Evolutionary conservation across 2,888 invertebrate genomes (phyloP).

Genomic region (Lycophotia porphyrea): DNA sequence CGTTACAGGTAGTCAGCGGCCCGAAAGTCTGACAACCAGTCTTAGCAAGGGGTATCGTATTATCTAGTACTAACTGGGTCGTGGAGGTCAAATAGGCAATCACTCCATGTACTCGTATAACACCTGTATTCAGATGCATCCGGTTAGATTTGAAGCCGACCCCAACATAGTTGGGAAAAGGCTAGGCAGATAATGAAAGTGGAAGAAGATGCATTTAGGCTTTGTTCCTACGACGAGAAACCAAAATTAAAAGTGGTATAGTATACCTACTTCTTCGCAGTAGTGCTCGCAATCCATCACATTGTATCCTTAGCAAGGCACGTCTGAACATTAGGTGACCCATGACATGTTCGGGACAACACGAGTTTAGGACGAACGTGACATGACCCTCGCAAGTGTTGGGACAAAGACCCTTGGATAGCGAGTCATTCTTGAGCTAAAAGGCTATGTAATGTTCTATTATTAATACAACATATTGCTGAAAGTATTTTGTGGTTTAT

Average conservation of each 20-base stretch:
- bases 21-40: too few relatives aligned
- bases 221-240: too few relatives aligned
- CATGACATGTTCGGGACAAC: conserved; percentile 5
- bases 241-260: not conserved
- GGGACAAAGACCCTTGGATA: conserved; percentile 3
- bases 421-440: not conserved
- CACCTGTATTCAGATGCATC: too few relatives aligned
- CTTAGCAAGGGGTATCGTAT: too few relatives aligned
- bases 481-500: not conserved
- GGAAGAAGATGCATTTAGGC: too few relatives aligned
- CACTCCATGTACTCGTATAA: too few relatives aligned
- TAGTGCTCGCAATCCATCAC: conserved; percentile 11
- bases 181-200: too few relatives aligned
- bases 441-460: not conserved
- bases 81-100: too few relatives aligned
- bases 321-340: conserved; percentile 3
- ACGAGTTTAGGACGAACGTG: conserved; percentile 35
- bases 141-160: too few relatives aligned
- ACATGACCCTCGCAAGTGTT: conserved; percentile 1
- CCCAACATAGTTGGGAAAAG: too few relatives aligned
- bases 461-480: not conserved
- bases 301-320: not conserved
- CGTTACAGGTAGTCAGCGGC: too few relatives aligned
- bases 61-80: too few relatives aligned
- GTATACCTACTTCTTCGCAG: not conserved